phyloP scores from a whole-genome alignment of 64 coral and sea anemone genomes.

The Hydrozoanthus tunicans region DNA sequence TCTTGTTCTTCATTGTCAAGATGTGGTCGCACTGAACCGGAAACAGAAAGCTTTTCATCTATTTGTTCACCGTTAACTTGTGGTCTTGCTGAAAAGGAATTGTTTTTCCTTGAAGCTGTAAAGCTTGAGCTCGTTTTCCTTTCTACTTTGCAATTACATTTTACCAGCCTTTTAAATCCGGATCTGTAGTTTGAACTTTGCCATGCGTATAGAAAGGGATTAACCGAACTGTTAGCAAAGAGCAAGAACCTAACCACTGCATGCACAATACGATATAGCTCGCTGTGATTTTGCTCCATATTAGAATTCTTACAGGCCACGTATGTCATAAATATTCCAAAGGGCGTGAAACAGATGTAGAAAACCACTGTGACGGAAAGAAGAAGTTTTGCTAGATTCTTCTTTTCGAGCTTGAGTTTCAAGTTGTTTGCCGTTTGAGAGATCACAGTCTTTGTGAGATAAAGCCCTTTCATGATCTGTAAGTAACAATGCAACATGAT shows the following conservation, averaged over 20 bases:
- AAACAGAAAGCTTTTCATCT: not conserved
- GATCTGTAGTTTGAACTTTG: slow-evolving; percentile 37
- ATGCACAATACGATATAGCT: not conserved
- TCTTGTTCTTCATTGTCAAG: no score
- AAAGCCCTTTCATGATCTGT: slow-evolving; percentile 35
- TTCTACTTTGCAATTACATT: slow-evolving; percentile 4
- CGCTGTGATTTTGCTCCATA: not conserved
- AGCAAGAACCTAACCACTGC: not conserved
- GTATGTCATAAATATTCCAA: slow-evolving; percentile 34
- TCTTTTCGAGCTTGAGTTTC: not conserved
- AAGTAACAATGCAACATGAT: slow-evolving; percentile 15
- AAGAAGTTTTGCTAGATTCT: slow-evolving; percentile 21
- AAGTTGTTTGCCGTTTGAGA: not conserved
- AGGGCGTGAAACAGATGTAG: slow-evolving; percentile 27
- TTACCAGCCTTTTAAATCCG: slow-evolving; percentile 20
- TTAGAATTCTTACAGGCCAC: not conserved
- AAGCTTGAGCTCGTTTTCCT: not conserved
- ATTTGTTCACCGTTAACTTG: not conserved
- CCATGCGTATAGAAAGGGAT: slow-evolving; percentile 37
- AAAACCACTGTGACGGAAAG: slow-evolving; percentile 35
- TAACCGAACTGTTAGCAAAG: slow-evolving; percentile 23
- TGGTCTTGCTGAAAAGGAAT: not conserved
- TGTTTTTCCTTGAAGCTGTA: not conserved
- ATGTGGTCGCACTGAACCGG: not conserved
- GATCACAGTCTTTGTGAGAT: slow-evolving; percentile 15